A percentile compares a stretch with the other conserved stretches of the same genome.
These are phyloP conservation scores for Melieria picta DNA, from an alignment of 2,888 invertebrate species.

Conservation along the genomic window DNA sequence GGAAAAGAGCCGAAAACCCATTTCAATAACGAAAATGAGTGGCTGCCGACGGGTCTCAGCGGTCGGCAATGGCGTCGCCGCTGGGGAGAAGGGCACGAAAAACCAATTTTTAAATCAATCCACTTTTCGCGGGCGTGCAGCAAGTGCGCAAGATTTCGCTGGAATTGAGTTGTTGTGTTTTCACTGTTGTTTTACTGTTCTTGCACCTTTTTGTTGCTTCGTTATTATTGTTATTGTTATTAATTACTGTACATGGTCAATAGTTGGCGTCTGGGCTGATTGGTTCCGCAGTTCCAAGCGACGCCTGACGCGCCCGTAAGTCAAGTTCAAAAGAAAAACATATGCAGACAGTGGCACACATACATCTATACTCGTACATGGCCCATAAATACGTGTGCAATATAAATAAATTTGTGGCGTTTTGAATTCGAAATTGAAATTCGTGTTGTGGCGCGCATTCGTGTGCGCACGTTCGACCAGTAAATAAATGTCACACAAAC, in stretches of 20 bases:
- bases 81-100: too few species aligned
- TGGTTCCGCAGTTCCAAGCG: constrained; percentile 32
- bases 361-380: constrained; percentile 20
- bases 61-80: too few species aligned
- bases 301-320: constrained; percentile 42
- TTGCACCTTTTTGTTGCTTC: neutral
- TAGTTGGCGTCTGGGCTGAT: neutral
- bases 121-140: too few species aligned
- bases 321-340: constrained; percentile 47
- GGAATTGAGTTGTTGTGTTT: constrained; percentile 20
- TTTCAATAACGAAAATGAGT: neutral
- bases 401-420: too few species aligned
- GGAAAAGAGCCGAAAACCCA: constrained; percentile 33
- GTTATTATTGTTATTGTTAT: constrained; percentile 17
- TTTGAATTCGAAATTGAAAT: neutral
- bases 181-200: constrained; percentile 24
- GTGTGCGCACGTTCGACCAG: constrained; percentile 7
- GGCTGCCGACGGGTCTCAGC: neutral
- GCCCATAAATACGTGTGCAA: too few species aligned
- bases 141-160: constrained; percentile 15
- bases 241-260: constrained; percentile 21
- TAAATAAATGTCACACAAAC: constrained; percentile 11
- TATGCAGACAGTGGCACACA: constrained; percentile 53
- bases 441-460: neutral
- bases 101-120: too few species aligned